Conservation (phyloP, 2,113 vertebrate species). For the Pholis gunnellus region DNA sequence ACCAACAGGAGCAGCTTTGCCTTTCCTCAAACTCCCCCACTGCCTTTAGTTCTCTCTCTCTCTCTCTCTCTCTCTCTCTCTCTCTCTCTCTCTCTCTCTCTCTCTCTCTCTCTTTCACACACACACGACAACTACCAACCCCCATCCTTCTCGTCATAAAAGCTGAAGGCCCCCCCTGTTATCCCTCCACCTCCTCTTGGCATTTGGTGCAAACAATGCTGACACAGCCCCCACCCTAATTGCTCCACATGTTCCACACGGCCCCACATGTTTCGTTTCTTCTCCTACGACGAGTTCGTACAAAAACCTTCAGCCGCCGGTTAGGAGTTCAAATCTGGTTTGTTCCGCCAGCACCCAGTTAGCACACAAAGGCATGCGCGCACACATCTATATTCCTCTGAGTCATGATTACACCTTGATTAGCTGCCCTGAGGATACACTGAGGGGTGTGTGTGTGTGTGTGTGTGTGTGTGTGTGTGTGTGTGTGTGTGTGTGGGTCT, state of each 20-base stretch:
- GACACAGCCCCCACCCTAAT: constrained; percentile 77
- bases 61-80: constrained; percentile 49
- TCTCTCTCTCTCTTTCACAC: constrained; percentile 36
- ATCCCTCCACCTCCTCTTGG: constrained; percentile 69
- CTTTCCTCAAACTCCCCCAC: constrained; percentile 68
- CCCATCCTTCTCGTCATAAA: constrained; percentile 71
- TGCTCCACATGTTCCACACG: constrained; percentile 76
- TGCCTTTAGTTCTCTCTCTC: constrained; percentile 56
- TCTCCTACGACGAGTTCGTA: constrained; percentile 53
- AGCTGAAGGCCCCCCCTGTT: constrained; percentile 54
- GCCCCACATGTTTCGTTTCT: constrained; percentile 69
- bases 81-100: constrained; percentile 17
- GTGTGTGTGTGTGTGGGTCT: constrained; percentile 11
- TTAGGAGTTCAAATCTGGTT: constrained; percentile 28
- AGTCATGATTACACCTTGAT: constrained; percentile 33
- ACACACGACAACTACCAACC: constrained; percentile 66
- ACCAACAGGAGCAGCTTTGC: constrained; percentile 59
- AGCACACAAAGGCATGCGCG: neutral
- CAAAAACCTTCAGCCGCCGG: constrained; percentile 41
- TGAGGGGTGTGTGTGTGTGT: constrained; percentile 8
- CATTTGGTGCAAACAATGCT: constrained; percentile 82
- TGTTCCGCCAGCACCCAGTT: constrained; percentile 9
- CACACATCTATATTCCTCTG: constrained; percentile 5
- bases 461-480: constrained; percentile 24
- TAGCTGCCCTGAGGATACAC: constrained; percentile 28